Conservation (phyloP, 2,797 vertebrate species). For the Setipinna tenuifilis region DNA sequence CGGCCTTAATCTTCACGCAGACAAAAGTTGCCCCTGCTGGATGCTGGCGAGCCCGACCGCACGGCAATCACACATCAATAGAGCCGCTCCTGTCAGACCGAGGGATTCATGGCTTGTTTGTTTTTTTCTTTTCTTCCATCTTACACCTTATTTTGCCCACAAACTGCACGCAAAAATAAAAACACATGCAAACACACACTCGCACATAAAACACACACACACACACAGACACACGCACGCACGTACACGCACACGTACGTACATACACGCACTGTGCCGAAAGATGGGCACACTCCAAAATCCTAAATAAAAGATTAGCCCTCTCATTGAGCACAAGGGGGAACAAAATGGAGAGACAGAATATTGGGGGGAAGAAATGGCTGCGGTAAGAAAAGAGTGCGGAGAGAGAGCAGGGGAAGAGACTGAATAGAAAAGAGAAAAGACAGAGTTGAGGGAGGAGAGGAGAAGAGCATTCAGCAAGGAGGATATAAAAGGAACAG, state of each 20-base stretch:
- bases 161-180: background rate
- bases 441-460: constrained; percentile 81
- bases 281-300: constrained; percentile 62
- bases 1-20: constrained; percentile 37
- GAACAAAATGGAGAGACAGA: constrained; percentile 73
- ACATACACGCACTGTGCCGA: constrained; percentile 59
- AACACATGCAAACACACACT: constrained; percentile 29
- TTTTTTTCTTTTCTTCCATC: constrained; percentile 24
- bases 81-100: constrained; percentile 36
- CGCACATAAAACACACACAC: constrained; percentile 28
- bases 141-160: constrained; percentile 40
- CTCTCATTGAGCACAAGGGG: constrained; percentile 65
- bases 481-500: constrained; percentile 82
- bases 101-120: background rate
- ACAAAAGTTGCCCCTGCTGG: constrained; percentile 38
- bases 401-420: constrained; percentile 75
- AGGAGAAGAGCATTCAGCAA: constrained; percentile 82
- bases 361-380: constrained; percentile 76
- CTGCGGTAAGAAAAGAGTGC: constrained; percentile 75
- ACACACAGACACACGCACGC: background rate
- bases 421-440: constrained; percentile 74
- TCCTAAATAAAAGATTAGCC: constrained; percentile 73
- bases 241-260: constrained; percentile 24
- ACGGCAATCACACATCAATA: constrained; percentile 40
- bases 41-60: constrained; percentile 36